Conservation (phyloP, 35 echinoderm and acorn worm genomes). For the Lytechinus variegatus region DNA sequence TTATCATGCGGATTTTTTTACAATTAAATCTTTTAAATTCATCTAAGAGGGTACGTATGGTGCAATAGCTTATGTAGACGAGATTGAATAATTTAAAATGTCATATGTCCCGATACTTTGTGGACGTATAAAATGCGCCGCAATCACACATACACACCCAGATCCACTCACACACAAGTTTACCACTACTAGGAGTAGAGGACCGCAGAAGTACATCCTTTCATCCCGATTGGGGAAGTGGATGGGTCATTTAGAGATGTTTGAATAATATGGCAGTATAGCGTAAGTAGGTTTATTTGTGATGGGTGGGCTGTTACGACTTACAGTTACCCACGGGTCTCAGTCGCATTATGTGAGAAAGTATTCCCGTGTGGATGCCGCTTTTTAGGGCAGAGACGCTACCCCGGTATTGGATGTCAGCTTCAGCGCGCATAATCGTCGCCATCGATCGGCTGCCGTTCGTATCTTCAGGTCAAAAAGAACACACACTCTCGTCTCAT, state of each 20-base stretch:
- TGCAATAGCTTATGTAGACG: too few relatives aligned
- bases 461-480: background rate
- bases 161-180: too few relatives aligned
- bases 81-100: too few relatives aligned
- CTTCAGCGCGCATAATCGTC: conserved; percentile 13
- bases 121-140: too few relatives aligned
- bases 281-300: conserved; percentile 1
- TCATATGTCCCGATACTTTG: too few relatives aligned
- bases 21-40: too few relatives aligned
- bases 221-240: background rate
- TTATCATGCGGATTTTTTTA: too few relatives aligned
- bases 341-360: background rate
- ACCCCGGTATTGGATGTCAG: background rate
- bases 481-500: background rate
- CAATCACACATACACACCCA: too few relatives aligned
- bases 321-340: background rate
- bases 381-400: conserved; percentile 4
- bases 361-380: background rate
- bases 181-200: too few relatives aligned
- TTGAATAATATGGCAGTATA: background rate
- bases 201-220: too few relatives aligned
- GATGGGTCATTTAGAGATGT: background rate
- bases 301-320: background rate
- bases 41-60: too few relatives aligned
- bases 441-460: conserved; percentile 13